phyloP scores from a whole-genome alignment of 1,140 invertebrate species.

The Onthophagus taurus region DNA sequence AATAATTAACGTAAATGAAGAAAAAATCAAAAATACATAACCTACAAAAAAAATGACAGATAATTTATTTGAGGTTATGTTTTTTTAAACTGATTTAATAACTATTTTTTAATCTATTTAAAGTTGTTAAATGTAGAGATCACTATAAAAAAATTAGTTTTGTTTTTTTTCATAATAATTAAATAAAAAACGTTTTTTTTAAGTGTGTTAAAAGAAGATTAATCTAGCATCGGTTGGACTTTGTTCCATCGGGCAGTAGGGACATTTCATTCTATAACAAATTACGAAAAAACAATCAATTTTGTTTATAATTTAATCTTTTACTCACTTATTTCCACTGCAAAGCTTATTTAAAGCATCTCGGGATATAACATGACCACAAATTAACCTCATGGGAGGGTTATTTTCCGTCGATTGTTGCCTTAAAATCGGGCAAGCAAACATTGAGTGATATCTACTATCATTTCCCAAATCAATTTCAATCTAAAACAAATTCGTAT shows the following conservation, averaged over 20 bases:
- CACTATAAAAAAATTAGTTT: no score
- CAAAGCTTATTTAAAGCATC: constrained; percentile 94
- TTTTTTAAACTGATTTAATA: no score
- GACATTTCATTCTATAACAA: constrained; percentile 82
- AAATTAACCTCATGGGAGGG: constrained; percentile 93
- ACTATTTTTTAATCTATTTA: no score
- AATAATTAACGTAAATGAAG: no score
- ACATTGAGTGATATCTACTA: constrained; percentile 91
- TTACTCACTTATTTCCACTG: constrained; percentile 78
- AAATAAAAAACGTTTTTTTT: no score
- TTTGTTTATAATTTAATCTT: constrained; percentile 1
- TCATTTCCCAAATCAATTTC: constrained; percentile 84
- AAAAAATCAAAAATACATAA: no score
- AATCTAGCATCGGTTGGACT: constrained; percentile 83
- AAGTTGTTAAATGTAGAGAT: no score
- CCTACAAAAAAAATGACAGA: no score
- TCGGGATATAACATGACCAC: constrained; percentile 95
- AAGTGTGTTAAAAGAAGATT: constrained; percentile 87
- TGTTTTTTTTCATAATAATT: no score
- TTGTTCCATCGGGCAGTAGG: constrained; percentile 96
- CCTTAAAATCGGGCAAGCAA: constrained; percentile 95
- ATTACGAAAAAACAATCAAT: not conserved
- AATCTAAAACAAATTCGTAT: constrained; percentile 51
- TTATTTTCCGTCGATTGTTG: constrained; percentile 94
- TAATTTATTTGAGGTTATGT: no score